phyloP scores from a whole-genome alignment of 2,797 vertebrate genomes.

The Lepus townsendii region DNA sequence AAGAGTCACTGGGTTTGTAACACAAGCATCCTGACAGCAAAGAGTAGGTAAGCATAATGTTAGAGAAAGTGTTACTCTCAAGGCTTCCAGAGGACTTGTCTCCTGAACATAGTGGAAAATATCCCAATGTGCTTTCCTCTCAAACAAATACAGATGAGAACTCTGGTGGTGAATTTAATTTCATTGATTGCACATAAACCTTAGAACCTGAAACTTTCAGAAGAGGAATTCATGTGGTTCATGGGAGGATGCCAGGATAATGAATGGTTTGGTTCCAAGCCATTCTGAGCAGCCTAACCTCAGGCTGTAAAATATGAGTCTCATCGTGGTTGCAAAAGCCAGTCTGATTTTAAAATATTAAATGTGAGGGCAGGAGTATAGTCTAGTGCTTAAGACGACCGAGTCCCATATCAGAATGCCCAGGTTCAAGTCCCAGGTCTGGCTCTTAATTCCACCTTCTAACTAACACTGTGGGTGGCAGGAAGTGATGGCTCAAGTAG shows the following conservation, averaged over 20 bases:
- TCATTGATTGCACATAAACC: neutral
- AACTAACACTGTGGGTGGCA: too few relatives aligned
- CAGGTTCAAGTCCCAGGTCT: too few relatives aligned
- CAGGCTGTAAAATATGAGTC: neutral
- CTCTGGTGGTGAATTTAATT: slow-evolving; percentile 38
- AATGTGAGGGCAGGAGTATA: neutral
- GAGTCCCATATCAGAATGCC: too few relatives aligned
- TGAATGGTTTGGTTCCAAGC: neutral
- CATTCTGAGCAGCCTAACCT: neutral
- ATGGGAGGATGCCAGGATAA: neutral
- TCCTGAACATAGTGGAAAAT: neutral
- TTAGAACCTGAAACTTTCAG: slow-evolving; percentile 23
- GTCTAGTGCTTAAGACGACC: too few relatives aligned
- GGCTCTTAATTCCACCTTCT: too few relatives aligned
- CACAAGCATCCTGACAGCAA: neutral
- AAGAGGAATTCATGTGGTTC: neutral
- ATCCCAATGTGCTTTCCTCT: neutral
- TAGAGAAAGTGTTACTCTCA: neutral
- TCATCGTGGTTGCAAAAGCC: neutral
- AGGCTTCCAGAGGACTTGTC: neutral
- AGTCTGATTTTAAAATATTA: neutral
- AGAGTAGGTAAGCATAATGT: neutral
- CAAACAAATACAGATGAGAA: neutral
- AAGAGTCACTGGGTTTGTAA: neutral
- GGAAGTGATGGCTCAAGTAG: too few relatives aligned